A percentile compares a stretch with the other conserved stretches of the same genome.
Evolutionary conservation across 2,113 vertebrate genomes (phyloP).

Genomic region (Lophotis ruficrista): DNA sequence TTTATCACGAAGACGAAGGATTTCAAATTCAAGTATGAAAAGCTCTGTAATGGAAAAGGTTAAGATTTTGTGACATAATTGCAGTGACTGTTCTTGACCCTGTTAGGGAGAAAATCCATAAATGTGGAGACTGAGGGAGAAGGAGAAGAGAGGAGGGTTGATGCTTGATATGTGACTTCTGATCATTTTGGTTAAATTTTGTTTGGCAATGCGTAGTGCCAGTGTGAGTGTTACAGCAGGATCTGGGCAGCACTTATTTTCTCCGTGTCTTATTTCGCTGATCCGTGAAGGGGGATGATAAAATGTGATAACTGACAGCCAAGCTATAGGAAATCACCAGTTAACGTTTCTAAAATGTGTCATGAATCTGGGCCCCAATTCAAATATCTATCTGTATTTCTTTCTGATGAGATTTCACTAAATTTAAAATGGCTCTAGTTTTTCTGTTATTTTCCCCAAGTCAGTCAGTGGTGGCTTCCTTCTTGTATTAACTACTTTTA

Average conservation of each 20-base stretch:
- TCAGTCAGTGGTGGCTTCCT: background rate
- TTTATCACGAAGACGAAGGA: background rate
- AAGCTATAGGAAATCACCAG: background rate
- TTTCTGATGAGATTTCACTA: background rate
- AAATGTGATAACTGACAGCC: background rate
- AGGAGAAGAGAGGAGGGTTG: background rate
- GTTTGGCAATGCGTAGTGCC: background rate
- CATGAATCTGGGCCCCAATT: background rate
- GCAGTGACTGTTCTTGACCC: background rate
- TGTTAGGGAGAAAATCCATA: background rate
- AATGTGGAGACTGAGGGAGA: background rate
- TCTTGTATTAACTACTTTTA: background rate
- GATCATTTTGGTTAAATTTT: background rate
- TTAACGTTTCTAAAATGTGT: background rate
- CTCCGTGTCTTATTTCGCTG: background rate
- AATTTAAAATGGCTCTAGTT: background rate
- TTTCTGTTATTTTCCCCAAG: background rate
- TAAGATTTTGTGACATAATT: background rate
- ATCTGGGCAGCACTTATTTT: background rate
- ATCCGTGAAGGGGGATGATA: background rate
- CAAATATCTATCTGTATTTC: background rate
- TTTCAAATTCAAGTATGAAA: background rate
- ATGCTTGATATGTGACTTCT: background rate
- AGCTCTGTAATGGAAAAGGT: background rate
- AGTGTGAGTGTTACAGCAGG: background rate